Conservation (phyloP, 2,113 vertebrate species). For the Piprites chloris region DNA sequence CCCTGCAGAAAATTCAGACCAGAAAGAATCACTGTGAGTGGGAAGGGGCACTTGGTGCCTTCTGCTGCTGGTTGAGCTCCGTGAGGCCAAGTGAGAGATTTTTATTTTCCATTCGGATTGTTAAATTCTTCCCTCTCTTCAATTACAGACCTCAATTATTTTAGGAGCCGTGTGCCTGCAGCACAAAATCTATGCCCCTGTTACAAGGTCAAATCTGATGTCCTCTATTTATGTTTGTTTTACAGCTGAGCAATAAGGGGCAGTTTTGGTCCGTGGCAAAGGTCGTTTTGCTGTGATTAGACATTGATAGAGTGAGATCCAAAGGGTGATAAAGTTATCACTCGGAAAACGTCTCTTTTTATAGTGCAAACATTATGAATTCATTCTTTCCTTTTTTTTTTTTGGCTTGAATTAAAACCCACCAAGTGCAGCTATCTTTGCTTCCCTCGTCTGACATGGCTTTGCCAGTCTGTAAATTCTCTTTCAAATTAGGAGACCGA, state of each 20-base stretch:
- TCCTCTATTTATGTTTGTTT: conserved; percentile 13
- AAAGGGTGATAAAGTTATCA: neutral
- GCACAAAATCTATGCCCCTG: neutral
- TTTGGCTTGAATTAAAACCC: neutral
- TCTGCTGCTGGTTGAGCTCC: neutral
- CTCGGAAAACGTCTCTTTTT: neutral
- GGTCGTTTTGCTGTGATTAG: neutral
- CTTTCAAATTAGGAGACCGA: conserved; percentile 6
- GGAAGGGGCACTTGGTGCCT: neutral
- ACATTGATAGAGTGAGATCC: neutral
- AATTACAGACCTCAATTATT: neutral
- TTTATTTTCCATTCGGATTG: neutral
- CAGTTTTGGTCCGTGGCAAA: neutral
- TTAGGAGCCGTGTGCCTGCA: neutral
- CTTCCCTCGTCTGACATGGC: neutral
- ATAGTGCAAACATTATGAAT: neutral
- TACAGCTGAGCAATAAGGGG: neutral
- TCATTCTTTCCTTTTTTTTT: neutral
- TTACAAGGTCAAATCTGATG: neutral
- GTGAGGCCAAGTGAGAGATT: neutral
- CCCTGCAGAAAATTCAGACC: neutral
- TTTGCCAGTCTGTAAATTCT: conserved; percentile 1
- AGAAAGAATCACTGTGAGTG: neutral
- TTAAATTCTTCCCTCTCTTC: neutral
- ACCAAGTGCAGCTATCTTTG: neutral